Conservation (phyloP, 2,888 invertebrate genomes). For the Drosophila cognata region DNA sequence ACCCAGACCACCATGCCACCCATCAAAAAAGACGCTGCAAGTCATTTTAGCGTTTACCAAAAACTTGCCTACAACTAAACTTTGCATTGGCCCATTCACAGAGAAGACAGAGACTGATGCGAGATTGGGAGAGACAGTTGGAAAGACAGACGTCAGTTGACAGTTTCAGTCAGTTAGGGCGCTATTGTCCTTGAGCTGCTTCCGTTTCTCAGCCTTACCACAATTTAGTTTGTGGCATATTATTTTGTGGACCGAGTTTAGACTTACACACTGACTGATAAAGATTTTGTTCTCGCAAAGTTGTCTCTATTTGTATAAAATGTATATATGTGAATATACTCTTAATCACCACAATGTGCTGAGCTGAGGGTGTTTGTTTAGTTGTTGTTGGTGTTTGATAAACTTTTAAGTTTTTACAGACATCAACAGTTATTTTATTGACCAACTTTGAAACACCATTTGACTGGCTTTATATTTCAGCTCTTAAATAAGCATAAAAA, state of each 20-base stretch:
- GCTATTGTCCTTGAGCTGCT: slow-evolving; percentile 19
- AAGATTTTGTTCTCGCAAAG: slow-evolving; percentile 41
- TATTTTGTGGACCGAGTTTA: slow-evolving; percentile 43
- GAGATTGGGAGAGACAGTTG: slow-evolving; percentile 7
- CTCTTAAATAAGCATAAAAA: neutral
- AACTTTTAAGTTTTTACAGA: neutral
- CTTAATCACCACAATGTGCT: neutral
- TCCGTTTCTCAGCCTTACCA: slow-evolving; percentile 10
- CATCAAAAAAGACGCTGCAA: slow-evolving; percentile 52
- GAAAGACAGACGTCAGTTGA: slow-evolving; percentile 55
- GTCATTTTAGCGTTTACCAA: slow-evolving; percentile 67
- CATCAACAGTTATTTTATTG: neutral
- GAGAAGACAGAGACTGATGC: neutral
- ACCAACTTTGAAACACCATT: neutral
- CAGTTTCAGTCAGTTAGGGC: slow-evolving; percentile 55
- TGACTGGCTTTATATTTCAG: neutral
- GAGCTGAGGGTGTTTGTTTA: neutral
- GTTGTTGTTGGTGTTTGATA: neutral
- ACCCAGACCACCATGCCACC: neutral
- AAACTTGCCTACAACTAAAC: slow-evolving; percentile 61
- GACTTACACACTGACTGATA: slow-evolving; percentile 18
- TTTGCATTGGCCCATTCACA: slow-evolving; percentile 61
- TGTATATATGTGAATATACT: neutral
- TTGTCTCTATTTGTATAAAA: slow-evolving; percentile 12
- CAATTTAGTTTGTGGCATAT: slow-evolving; percentile 58